Evolutionary conservation across 2,113 vertebrate genomes (phyloP), one percentile per base, ranked within the genome.

Genomic region (Spilogale gracilis): DNA sequence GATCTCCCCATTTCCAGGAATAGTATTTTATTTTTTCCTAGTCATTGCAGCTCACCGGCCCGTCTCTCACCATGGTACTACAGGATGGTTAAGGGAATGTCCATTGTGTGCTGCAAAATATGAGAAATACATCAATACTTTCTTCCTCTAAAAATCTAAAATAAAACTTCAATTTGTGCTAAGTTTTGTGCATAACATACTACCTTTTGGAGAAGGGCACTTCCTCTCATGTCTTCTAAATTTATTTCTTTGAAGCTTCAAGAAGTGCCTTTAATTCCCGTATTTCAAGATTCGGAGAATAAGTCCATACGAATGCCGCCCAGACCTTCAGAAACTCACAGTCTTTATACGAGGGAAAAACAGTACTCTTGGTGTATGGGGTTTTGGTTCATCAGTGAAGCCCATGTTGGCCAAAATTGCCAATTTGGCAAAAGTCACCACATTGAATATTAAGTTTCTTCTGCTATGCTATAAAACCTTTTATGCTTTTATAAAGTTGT

Each of bases 401-500:
- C 14, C 30, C 14, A 45, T 7, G 12, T 13, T 54, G 16, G n/a
- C 32, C 86, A 50, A 71, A 94, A 96, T 1, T 54, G 45, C n/a
- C 6, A 61, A 80, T 87, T 54, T 79, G 50, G 43, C 45, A 96
- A 88, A 93, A 95, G 43, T 88, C 69, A 85, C 25, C 69, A 58
- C 13, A 9, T 60, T 91, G 38, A 95, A 43, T 10, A 79, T 25
- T 17, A 94, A 61, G 17, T 43, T 95, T 89, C 18, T 71, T 82
- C 84, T 78, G 76, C 38, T 79, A n/a, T 30, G 32, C 56, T 80
- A 27, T 38, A 89, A 69, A 50, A 80, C 21, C 6, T 67, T 82
- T 16, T 30, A 32, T 48, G 63, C 48, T 91, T 91, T 89, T 96
- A 80, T 87, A 87, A 90, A 94, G n/a, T 80, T 87, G 88, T 69